Evolutionary conservation across 2,797 vertebrate species (phyloP), one percentile per base, ranked within the genome.

Genomic region (Thalassophryne amazonica): DNA sequence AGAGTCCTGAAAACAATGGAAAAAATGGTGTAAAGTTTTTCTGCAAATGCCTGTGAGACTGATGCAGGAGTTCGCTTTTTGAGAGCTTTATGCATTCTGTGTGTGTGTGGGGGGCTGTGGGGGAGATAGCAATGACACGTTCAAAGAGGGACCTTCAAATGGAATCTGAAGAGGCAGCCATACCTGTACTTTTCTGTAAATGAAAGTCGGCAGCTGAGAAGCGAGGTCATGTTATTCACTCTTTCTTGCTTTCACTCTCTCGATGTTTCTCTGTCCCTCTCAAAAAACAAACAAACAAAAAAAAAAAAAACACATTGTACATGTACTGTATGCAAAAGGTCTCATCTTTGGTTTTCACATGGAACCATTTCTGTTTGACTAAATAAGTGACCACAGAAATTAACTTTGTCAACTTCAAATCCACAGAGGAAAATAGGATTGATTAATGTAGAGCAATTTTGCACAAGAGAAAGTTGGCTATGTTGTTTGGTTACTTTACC

Each of bases 91-190:
- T 47, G 48, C 40, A 42, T 38, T 7, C n/a, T n/a, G n/a, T n/a
- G n/a, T n/a, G n/a, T n/a, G n/a, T n/a, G n/a, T n/a, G n/a, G n/a
- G n/a, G n/a, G n/a, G n/a, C n/a, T n/a, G n/a, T n/a, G n/a, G n/a
- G 53, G 70, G 20, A 66, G 35, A 21, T 42, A 33, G 23, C 60
- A 71, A 55, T 64, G 59, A 62, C 49, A 54, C 19, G 29, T 39
- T 42, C 52, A 58, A 65, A 36, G 13, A 31, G 50, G 6, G 60
- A 50, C 25, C 56, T 55, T 68, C 52, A 81, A 81, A 84, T 85
- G 64, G 60, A 80, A 60, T 66, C 54, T 83, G 72, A 80, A 84
- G 75, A 72, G 72, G 68, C 15, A 21, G 34, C 47, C 36, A 43
- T 18, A 41, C 17, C 50, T 43, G 57, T 45, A 70, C 51, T 76